These are phyloP conservation scores for Hydractinia echinata DNA, from an alignment of 30 jellyfish, hydroid and myxozoan species.

Conservation along the genomic window DNA sequence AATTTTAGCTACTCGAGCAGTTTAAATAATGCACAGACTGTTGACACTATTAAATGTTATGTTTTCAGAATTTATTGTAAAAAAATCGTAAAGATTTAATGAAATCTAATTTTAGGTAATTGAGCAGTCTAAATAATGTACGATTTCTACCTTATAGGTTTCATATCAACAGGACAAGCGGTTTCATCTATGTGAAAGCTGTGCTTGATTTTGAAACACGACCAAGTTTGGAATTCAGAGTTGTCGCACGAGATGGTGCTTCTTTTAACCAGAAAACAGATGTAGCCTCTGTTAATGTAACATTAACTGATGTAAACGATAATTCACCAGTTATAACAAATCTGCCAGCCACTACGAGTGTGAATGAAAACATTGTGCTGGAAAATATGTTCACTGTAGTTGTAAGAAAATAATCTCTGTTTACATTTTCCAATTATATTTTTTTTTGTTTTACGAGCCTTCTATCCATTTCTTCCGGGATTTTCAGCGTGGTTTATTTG, in stretches of 20 bases:
- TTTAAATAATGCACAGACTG: too few relatives aligned
- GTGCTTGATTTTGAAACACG: background rate
- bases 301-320: background rate
- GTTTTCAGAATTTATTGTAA: too few relatives aligned
- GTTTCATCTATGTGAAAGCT: background rate
- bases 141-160: background rate
- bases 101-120: too few relatives aligned
- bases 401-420: too few relatives aligned
- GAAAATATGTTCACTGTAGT: background rate
- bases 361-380: background rate
- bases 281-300: background rate
- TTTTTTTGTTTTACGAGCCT: background rate
- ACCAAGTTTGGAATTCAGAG: background rate
- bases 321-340: conserved; percentile 5
- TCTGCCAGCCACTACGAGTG: background rate
- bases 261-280: conserved; percentile 6
- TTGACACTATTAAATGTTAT: too few relatives aligned
- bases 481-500: background rate
- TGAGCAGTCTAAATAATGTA: too few relatives aligned
- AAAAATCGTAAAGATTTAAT: too few relatives aligned
- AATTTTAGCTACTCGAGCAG: too few relatives aligned
- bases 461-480: background rate
- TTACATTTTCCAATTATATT: background rate
- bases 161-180: background rate
- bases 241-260: background rate